Evolutionary conservation across 1,140 invertebrate genomes (phyloP).

Genomic region (Nebria ingens): DNA sequence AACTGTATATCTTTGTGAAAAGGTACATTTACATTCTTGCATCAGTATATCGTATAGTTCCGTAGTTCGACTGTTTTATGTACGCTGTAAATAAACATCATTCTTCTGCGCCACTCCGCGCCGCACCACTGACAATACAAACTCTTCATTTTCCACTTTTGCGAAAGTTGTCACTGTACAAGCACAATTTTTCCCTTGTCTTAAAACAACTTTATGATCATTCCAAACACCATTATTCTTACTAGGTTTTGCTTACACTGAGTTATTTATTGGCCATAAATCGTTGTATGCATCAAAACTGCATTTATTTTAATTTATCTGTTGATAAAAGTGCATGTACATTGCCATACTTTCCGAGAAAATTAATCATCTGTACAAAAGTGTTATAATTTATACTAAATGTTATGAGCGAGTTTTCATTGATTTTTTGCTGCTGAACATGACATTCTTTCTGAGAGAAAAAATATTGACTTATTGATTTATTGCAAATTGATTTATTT

Average conservation of each 20-base stretch:
- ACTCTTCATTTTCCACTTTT: neutral
- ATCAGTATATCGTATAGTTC: no score
- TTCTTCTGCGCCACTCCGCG: neutral
- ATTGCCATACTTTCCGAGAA: no score
- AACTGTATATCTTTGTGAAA: neutral
- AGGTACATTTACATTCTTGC: neutral
- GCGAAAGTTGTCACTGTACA: constrained; percentile 4
- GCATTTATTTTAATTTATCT: no score
- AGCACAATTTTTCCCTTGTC: neutral
- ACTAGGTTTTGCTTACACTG: neutral
- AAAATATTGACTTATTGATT: no score
- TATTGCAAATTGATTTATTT: no score
- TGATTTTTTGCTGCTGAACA: no score
- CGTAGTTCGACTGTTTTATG: constrained; percentile 8
- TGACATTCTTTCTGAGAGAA: no score
- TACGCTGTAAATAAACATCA: neutral
- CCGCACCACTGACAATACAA: neutral
- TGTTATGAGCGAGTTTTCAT: no score
- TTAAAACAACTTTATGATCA: neutral
- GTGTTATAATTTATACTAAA: no score
- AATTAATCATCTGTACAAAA: no score
- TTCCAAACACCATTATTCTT: neutral
- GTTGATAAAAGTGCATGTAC: no score
- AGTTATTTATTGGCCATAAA: neutral
- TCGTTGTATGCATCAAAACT: no score